A percentile compares a stretch with the other conserved stretches of the same genome.
These are phyloP conservation scores for Chinchilla lanigera DNA, from an alignment of 2,113 vertebrate species.

Conservation along the genomic window DNA sequence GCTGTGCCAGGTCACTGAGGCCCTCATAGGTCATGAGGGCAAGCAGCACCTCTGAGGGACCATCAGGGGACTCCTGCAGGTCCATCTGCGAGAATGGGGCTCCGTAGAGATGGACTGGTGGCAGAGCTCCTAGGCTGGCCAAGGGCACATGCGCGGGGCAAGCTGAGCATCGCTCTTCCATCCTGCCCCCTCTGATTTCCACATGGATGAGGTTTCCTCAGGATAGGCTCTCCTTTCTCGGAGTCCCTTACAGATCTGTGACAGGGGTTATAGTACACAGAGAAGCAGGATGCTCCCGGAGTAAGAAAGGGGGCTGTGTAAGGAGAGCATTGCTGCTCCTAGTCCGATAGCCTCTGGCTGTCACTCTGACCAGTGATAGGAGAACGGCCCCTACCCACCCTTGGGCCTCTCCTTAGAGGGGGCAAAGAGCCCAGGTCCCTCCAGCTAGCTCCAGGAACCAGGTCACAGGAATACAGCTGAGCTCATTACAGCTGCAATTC, in stretches of 20 bases:
- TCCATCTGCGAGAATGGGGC: conserved; percentile 92
- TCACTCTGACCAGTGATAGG: not conserved
- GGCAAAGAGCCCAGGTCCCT: not conserved
- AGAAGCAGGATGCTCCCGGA: not conserved
- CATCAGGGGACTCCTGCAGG: conserved; percentile 88
- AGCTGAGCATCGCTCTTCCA: not conserved
- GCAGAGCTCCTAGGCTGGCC: conserved; percentile 91
- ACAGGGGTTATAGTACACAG: not conserved
- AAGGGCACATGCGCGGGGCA: conserved; percentile 89
- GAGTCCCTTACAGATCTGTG: not conserved
- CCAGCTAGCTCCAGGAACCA: not conserved
- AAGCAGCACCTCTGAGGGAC: conserved; percentile 93
- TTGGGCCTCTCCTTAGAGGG: not conserved
- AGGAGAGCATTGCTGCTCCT: not conserved
- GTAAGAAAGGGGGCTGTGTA: not conserved
- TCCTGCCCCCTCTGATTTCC: not conserved
- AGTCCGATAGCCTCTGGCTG: not conserved
- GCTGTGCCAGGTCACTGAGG: conserved; percentile 93
- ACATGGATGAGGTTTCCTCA: not conserved
- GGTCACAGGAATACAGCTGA: not conserved
- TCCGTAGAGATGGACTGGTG: conserved; percentile 94
- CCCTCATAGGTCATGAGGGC: conserved; percentile 93
- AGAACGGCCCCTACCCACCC: not conserved
- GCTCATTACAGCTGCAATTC: not conserved
- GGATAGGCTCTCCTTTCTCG: not conserved